phyloP scores from a whole-genome alignment of 1,140 invertebrate genomes.

The Heliconius congener region DNA sequence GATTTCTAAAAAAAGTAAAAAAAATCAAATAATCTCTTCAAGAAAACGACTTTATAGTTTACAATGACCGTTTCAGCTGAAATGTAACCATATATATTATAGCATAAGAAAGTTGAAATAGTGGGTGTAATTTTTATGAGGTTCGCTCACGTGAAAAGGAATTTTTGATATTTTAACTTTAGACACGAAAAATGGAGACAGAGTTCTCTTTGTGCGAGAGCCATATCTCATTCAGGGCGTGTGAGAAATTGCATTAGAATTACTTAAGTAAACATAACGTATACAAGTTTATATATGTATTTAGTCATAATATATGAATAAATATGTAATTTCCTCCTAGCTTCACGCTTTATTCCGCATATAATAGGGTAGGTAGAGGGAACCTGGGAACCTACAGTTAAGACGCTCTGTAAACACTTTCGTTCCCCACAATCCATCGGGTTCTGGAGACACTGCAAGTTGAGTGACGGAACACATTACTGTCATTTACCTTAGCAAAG shows the following conservation, averaged over 20 bases:
- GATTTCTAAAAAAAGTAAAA: neutral
- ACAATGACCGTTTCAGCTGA: neutral
- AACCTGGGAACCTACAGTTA: neutral
- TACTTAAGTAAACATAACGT: neutral
- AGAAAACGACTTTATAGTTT: neutral
- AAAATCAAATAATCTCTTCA: neutral
- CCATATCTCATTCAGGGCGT: neutral
- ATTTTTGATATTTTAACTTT: conserved; percentile 9
- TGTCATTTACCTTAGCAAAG: no score
- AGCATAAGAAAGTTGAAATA: neutral
- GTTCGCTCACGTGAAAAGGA: neutral
- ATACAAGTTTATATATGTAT: neutral
- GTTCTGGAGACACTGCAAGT: no score
- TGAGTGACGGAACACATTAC: no score
- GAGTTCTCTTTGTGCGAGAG: neutral
- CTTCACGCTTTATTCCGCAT: neutral
- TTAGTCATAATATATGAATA: neutral
- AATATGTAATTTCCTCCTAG: neutral
- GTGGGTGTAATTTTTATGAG: neutral
- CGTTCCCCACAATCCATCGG: no score
- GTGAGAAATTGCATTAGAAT: conserved; percentile 1
- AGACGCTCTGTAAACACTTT: no score
- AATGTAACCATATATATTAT: neutral
- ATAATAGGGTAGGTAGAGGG: neutral
- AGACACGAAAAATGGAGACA: conserved; percentile 5